Base-by-base conservation (phyloP, 2,113 vertebrate species). In the Thamnaconus septentrionalis region DNA sequence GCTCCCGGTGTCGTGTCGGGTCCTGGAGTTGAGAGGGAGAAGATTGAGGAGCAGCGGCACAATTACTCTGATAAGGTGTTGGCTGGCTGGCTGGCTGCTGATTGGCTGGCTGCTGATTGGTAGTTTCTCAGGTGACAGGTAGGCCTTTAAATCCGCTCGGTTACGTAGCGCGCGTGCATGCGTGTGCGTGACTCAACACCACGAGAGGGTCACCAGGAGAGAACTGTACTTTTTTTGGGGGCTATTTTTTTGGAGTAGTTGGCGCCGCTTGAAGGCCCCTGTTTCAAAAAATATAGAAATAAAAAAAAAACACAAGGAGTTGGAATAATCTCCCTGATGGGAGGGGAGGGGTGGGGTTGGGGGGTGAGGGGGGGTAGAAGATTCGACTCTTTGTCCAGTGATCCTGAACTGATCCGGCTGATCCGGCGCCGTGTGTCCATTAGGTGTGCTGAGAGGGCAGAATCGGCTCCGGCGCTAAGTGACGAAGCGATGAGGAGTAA, bases 71-170 rank as follows among this genome's bases (percentile, higher is more conserved):
- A 86, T 88, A 72, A 85, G 59, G 64, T 72, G 62, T 18, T 44
- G 59, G 66, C 7, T 83, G 86, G 85, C 18, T 31, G 59, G 66
- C 7, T 83, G 86, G 85, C 73, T 87, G 85, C 18, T 31, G 59
- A 64, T 5, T 83, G 86, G 85, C 73, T 87, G 80, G 76, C 56
- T 65, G 73, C 61, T 87, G 76, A 83, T 82, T 69, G 56, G 71
- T 71, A 64, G 71, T 78, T 76, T 80, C 59, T n/a, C 56, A 69
- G 72, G 58, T 1, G 42, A 74, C 46, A 40, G 56, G 49, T 64
- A 44, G 58, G 58, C 61, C 49, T 62, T 41, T 60, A 53, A 45
- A 52, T 47, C 60, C 63, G 60, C 75, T 53, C 61, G 61, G 41
- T 47, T 8, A 7, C 71, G 48, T 51, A 50, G 71, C 53, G 61